Conservation (phyloP, 2,888 invertebrate species). For the Chorisops tibialis region DNA sequence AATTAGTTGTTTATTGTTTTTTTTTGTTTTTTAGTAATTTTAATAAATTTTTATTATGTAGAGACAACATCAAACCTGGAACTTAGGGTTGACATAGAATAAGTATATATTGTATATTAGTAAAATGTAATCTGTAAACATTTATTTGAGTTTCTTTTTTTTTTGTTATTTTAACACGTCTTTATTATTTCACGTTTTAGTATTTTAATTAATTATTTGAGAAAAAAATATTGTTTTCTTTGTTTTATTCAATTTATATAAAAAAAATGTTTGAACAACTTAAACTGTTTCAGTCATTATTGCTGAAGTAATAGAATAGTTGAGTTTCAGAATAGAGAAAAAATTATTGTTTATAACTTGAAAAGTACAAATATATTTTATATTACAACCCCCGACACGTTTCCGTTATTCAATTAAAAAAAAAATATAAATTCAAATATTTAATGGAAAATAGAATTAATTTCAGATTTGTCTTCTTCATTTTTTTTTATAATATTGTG, state of each 20-base stretch:
- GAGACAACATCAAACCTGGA: slow-evolving; percentile 25
- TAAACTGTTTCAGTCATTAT: too few species aligned
- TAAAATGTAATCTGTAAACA: too few species aligned
- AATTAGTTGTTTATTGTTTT: background rate
- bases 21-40: too few species aligned
- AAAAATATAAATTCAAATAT: background rate
- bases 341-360: too few species aligned
- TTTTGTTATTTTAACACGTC: background rate
- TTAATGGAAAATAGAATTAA: background rate
- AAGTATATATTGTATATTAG: too few species aligned
- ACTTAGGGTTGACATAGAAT: slow-evolving; percentile 3
- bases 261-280: background rate
- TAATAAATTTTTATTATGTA: background rate
- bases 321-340: too few species aligned
- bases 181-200: background rate
- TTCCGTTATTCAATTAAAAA: background rate
- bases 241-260: background rate
- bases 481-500: slow-evolving; percentile 14
- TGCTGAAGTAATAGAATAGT: too few species aligned
- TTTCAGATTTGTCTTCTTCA: too few species aligned
- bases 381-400: too few species aligned
- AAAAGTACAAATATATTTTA: background rate
- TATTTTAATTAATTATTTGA: background rate
- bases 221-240: background rate
- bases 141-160: background rate